Evolutionary conservation across 2,113 vertebrate species (phyloP), one percentile per base, ranked within the genome.

Genomic region (Opisthocomus hoazin): DNA sequence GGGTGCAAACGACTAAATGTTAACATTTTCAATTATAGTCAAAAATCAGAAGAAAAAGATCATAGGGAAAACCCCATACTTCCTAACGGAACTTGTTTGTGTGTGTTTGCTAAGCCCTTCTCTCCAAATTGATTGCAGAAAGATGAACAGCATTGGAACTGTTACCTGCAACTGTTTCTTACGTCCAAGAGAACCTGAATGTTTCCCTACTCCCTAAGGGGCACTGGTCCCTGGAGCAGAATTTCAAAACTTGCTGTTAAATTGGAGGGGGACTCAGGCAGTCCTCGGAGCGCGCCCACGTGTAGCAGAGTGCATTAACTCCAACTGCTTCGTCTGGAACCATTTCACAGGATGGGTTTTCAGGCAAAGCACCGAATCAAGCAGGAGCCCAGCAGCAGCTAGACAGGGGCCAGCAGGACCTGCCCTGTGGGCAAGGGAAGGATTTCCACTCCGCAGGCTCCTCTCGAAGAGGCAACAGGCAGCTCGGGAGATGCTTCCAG

Each of bases 381-480:
- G 29, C 56, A n/a, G 64, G 58, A 70, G 17, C 23, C 26, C 82
- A 71, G 51, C 32, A 48, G 43, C 56, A 65, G 32, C 11, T 65
- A 63, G 54, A 16, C 22, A 30, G 17, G 20, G 9, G 21, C 53
- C 75, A 73, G 57, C 27, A 70, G 54, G 81, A 74, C 6, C 29
- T 43, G 34, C 14, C 51, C 27, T 61, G 71, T 10, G 53, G 70
- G 26, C 2, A 0, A 58, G 16, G 22, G 29, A 30, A 51, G 9
- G 10, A 51, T 66, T 95, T 66, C 70, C 15, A 10, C 18, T 34
- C n/a, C 20, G 15, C 26, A 58, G 15, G 20, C 39, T 53, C 41
- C 29, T 66, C 37, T 50, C 0, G 0, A 22, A 21, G 24, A 45
- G 41, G 24, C n/a, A 68, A 43, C 21, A 2, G 0, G 0, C 50